phyloP scores from a whole-genome alignment of 2,113 vertebrate species.

The Nannospalax galili region DNA sequence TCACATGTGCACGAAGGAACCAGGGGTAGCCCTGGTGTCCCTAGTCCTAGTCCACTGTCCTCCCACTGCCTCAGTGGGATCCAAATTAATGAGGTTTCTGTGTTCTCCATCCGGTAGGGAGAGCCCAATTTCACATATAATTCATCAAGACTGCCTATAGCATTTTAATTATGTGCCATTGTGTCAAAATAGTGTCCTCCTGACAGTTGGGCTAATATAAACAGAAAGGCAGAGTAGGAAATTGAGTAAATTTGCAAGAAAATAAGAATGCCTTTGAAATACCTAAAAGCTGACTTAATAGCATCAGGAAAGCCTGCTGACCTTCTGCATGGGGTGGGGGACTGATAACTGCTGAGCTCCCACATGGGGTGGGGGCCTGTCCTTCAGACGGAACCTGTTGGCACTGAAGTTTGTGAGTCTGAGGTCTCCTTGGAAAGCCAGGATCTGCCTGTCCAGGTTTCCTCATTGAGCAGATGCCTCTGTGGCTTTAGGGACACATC shows the following conservation, averaged over 20 bases:
- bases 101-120: neutral
- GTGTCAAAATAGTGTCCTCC: slow-evolving; percentile 57
- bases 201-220: slow-evolving; percentile 70
- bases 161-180: slow-evolving; percentile 77
- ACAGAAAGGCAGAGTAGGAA: slow-evolving; percentile 70
- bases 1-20: neutral
- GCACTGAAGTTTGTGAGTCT: neutral
- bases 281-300: slow-evolving; percentile 48
- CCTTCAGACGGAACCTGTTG: slow-evolving; percentile 4
- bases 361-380: neutral
- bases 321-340: neutral
- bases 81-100: neutral
- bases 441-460: fast-evolving
- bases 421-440: neutral
- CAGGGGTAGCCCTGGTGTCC: neutral
- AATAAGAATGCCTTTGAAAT: slow-evolving; percentile 78
- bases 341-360: slow-evolving; percentile 50
- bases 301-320: slow-evolving; percentile 54
- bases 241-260: slow-evolving; percentile 77
- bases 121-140: slow-evolving; percentile 68
- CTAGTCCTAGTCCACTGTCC: neutral
- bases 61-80: neutral
- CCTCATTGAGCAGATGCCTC: neutral
- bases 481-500: neutral
- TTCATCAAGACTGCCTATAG: slow-evolving; percentile 69